Conservation (phyloP, 2,797 vertebrate genomes). For the Brotogeris chrysoptera region DNA sequence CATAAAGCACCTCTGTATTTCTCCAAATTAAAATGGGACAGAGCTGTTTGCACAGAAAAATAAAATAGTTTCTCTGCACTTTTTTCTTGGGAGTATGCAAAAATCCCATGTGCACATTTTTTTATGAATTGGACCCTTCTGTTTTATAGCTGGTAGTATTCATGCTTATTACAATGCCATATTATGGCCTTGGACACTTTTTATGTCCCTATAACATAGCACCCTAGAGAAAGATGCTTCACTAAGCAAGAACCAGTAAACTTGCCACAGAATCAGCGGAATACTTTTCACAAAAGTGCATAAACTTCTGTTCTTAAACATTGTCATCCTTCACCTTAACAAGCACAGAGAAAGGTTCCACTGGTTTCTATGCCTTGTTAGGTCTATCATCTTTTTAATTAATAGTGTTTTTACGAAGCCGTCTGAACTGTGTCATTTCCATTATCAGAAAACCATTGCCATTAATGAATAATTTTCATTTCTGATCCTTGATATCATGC, state of each 20-base stretch:
- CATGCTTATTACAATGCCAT: conserved; percentile 64
- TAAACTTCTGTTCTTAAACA: conserved; percentile 68
- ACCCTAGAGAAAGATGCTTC: conserved; percentile 67
- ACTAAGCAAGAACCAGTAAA: conserved; percentile 63
- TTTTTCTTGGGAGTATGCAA: conserved; percentile 50
- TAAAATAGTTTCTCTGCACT: conserved; percentile 37
- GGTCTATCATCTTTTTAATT: conserved; percentile 99
- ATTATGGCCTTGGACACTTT: conserved; percentile 62
- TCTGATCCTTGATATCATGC: conserved; percentile 96
- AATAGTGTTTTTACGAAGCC: conserved; percentile 99
- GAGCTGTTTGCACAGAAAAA: conserved; percentile 51
- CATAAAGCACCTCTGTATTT: conserved; percentile 33
- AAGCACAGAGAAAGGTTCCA: conserved; percentile 78
- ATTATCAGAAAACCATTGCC: conserved; percentile 96
- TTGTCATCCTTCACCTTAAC: conserved; percentile 80
- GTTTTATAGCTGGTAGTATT: conserved; percentile 63
- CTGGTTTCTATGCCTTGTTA: conserved; percentile 92
- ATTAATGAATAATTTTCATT: conserved; percentile 99
- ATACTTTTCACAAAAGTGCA: conserved; percentile 56
- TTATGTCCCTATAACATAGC: conserved; percentile 54
- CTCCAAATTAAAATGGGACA: conserved; percentile 19
- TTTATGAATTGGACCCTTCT: conserved; percentile 72
- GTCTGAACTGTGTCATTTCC: conserved; percentile 99
- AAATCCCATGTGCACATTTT: conserved; percentile 67
- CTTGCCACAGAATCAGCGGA: conserved; percentile 34